Percentiles rank a stretch among this genome's conserved stretches.
These are phyloP conservation scores for Poecilus cupreus DNA, from an alignment of 2,888 invertebrate species.

Conservation along the genomic window DNA sequence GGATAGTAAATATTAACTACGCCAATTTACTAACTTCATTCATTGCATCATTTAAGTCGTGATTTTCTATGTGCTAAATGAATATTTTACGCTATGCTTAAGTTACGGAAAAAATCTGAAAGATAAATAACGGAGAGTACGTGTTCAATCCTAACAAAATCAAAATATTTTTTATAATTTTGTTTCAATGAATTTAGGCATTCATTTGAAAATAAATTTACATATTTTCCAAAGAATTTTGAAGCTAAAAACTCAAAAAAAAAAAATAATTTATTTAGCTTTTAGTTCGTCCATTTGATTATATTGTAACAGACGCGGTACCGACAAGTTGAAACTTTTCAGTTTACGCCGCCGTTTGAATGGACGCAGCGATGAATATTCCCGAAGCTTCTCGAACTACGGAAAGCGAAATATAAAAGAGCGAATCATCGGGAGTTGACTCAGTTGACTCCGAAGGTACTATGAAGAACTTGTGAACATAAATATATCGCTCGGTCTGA, in stretches of 20 bases:
- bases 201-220: constrained; percentile 20
- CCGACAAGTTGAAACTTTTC: too few relatives aligned
- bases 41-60: constrained; percentile 28
- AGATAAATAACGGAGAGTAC: constrained; percentile 33
- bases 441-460: too few relatives aligned
- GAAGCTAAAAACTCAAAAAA: constrained; percentile 34
- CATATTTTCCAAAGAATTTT: constrained; percentile 9
- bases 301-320: too few relatives aligned
- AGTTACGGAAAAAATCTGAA: neutral
- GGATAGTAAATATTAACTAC: constrained; percentile 9
- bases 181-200: constrained; percentile 33
- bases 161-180: too few relatives aligned
- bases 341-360: too few relatives aligned
- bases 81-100: neutral
- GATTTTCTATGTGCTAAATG: neutral
- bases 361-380: too few relatives aligned
- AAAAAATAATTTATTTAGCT: constrained; percentile 10
- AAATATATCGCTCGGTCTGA: too few relatives aligned
- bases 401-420: too few relatives aligned
- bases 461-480: too few relatives aligned
- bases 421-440: too few relatives aligned
- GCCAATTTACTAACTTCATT: constrained; percentile 36
- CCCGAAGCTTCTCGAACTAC: too few relatives aligned
- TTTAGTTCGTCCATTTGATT: constrained; percentile 33
- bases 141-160: constrained; percentile 15